Evolutionary conservation across 2,113 vertebrate species (phyloP), one percentile per base, ranked within the genome.

Genomic region (Hippocampus abdominalis): DNA sequence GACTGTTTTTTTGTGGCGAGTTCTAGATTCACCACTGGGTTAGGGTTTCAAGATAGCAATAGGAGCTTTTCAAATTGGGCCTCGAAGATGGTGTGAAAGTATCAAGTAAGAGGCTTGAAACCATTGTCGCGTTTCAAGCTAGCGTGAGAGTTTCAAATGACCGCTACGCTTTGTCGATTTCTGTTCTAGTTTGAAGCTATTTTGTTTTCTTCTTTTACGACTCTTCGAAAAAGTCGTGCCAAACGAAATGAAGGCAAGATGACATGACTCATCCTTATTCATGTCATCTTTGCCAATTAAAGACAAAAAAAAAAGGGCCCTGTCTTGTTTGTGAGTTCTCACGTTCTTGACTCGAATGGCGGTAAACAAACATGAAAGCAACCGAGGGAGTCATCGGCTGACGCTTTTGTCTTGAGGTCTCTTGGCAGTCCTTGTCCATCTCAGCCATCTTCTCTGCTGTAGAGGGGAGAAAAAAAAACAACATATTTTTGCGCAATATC

Each of bases 331-430:
- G 48, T 18, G 40, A 71, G 69, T 75, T 79, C 67, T 48, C 67
- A 56, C 56, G 46, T 67, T 67, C 29, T 54, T 68, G 57, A 63
- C 25, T 80, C 59, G 44, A 74, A 74, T 66, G 68, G 68, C 32
- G 1, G 60, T 21, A 64, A 23, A 72, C 61, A 49, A 69, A 77
- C 49, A 69, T 29, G 68, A 20, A 72, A 64, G 27, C 39, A 9
- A 46, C 57, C 13, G 21, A 1, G 20, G 72, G 44, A 49, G 42
- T 18, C 15, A 60, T 60, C 57, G 29, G 57, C 57, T 16, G 27
- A 32, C 27, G 3, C 57, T 59, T 6, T 59, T 60, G 57, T 60
- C 57, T 29, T 29, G 27, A 32, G 15, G 15, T 60, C 57, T 60
- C 57, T 29, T 29, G 57, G 20, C 13, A 60, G 25, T 60, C 15